Conservation (phyloP, 1,140 invertebrate genomes). For the Pantala flavescens region DNA sequence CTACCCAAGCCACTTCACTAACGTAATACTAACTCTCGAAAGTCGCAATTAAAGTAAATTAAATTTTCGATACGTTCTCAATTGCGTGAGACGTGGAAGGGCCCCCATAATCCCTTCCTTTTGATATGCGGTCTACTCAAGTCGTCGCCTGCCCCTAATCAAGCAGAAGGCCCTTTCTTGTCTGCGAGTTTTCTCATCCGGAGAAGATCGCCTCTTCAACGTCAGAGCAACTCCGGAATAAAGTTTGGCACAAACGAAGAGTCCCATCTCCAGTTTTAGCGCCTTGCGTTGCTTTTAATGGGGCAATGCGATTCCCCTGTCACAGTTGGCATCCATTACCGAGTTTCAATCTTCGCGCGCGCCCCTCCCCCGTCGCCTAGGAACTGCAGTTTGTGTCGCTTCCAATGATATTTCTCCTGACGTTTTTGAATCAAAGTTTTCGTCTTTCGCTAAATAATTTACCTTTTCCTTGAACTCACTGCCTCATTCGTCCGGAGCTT, state of each 20-base stretch:
- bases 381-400: too few relatives aligned
- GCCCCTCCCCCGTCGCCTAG: not conserved
- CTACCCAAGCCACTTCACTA: too few relatives aligned
- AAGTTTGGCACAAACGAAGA: not conserved
- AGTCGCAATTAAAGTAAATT: too few relatives aligned
- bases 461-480: too few relatives aligned
- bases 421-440: too few relatives aligned
- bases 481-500: too few relatives aligned
- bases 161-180: not conserved
- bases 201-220: not conserved
- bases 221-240: not conserved
- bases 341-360: not conserved
- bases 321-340: slow-evolving; percentile 1
- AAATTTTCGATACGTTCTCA: too few relatives aligned
- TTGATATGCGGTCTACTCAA: slow-evolving; percentile 5
- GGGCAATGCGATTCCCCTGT: slow-evolving; percentile 6
- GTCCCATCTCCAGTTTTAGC: not conserved
- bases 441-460: too few relatives aligned
- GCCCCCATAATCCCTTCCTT: not conserved
- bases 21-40: too few relatives aligned
- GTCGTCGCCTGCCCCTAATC: not conserved
- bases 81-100: too few relatives aligned
- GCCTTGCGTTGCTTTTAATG: slow-evolving; percentile 1
- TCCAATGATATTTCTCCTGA: too few relatives aligned
- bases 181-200: too few relatives aligned